These are phyloP conservation scores for Battus philenor DNA, from an alignment of 1,140 invertebrate genomes.

Conservation along the genomic window DNA sequence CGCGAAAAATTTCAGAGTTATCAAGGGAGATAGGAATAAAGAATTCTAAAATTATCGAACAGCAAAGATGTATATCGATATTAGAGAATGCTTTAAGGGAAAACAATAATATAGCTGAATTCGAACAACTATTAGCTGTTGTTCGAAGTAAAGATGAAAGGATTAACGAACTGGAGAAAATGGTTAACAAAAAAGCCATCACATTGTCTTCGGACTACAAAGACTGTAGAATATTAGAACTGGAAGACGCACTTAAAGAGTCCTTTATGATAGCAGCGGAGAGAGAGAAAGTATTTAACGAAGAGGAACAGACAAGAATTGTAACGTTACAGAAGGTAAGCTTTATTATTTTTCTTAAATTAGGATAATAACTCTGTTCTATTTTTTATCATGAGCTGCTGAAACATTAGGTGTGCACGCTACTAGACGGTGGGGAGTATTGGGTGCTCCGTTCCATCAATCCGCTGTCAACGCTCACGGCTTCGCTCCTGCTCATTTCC, in stretches of 20 bases:
- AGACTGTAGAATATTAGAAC: slow-evolving; percentile 82
- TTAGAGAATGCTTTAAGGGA: slow-evolving; percentile 75
- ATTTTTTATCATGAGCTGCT: no score
- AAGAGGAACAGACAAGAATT: slow-evolving; percentile 78
- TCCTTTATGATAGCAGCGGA: slow-evolving; percentile 80
- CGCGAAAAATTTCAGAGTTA: slow-evolving; percentile 63
- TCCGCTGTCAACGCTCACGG: no score
- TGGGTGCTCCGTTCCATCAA: no score
- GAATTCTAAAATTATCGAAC: slow-evolving; percentile 75
- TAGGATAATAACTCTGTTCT: no score
- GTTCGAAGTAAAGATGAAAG: slow-evolving; percentile 76
- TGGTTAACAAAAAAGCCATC: slow-evolving; percentile 72
- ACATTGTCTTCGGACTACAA: slow-evolving; percentile 36
- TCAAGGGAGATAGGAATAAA: slow-evolving; percentile 71
- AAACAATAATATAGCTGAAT: slow-evolving; percentile 76
- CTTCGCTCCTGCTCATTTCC: no score
- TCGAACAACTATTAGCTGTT: slow-evolving; percentile 72
- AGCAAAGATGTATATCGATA: slow-evolving; percentile 76
- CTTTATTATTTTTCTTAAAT: no score
- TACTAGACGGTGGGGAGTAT: no score
- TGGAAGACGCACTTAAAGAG: slow-evolving; percentile 86
- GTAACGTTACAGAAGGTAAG: slow-evolving; percentile 80
- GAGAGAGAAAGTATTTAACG: slow-evolving; percentile 78
- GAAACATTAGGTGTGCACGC: no score
- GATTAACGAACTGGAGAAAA: slow-evolving; percentile 70